A percentile compares a stretch with the other conserved stretches of the same genome.
Evolutionary conservation across 2,888 invertebrate species (phyloP).

Genomic region (Eubasilissa splendida): DNA sequence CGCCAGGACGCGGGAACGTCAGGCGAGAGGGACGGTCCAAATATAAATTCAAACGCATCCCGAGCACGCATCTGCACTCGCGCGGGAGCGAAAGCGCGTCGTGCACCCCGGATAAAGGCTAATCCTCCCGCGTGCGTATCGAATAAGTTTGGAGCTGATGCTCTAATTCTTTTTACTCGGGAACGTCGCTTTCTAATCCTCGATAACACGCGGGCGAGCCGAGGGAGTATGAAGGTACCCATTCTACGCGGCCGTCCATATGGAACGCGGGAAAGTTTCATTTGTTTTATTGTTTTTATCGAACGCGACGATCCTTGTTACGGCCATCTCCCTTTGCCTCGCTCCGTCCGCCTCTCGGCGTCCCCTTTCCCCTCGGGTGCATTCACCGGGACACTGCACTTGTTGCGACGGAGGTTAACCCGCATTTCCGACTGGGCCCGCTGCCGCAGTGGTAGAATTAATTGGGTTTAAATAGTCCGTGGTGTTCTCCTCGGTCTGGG

Average conservation of each 20-base stretch:
- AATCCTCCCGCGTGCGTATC: not conserved
- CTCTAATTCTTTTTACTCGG: slow-evolving; percentile 22
- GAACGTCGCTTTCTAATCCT: not conserved
- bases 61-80: slow-evolving; percentile 6
- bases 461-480: slow-evolving; percentile 41
- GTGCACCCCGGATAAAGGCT: not conserved
- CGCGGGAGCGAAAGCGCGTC: not conserved
- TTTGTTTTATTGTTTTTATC: slow-evolving; percentile 45
- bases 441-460: slow-evolving; percentile 24
- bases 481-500: slow-evolving; percentile 13
- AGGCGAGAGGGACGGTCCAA: slow-evolving; percentile 34
- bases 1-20: slow-evolving; percentile 34
- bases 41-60: slow-evolving; percentile 42
- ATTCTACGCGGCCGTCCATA: slow-evolving; percentile 31
- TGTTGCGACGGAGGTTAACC: slow-evolving; percentile 46
- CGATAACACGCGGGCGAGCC: not conserved
- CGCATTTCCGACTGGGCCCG: slow-evolving; percentile 40
- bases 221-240: slow-evolving; percentile 15
- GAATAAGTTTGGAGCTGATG: not conserved
- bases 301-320: slow-evolving; percentile 39
- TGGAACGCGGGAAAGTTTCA: slow-evolving; percentile 43
- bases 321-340: slow-evolving; percentile 29
- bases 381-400: slow-evolving; percentile 52
- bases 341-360: not conserved
- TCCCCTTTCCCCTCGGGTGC: slow-evolving; percentile 35